Conservation (phyloP, 2,113 vertebrate genomes). For the Campylomormyrus numenius region DNA sequence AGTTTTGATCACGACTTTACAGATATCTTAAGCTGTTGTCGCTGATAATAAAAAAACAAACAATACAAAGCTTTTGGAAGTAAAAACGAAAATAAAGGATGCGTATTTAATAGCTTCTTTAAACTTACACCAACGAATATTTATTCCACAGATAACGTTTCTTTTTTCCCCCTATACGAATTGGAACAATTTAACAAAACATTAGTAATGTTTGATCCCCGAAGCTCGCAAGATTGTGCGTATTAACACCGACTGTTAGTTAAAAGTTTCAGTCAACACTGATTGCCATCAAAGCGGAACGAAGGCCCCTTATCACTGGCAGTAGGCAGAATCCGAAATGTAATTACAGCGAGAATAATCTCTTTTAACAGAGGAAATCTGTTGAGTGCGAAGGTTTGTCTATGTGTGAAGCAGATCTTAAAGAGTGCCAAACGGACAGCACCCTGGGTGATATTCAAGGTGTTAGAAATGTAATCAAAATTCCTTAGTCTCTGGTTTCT, state of each 20-base stretch:
- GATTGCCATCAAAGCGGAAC: slow-evolving; percentile 48
- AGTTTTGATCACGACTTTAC: neutral
- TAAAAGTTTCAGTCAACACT: slow-evolving; percentile 28
- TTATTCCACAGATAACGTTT: neutral
- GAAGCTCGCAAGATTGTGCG: neutral
- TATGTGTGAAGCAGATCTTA: slow-evolving; percentile 36
- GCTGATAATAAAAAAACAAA: neutral
- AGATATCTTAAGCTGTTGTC: neutral
- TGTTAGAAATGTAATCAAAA: slow-evolving; percentile 21
- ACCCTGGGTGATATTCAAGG: slow-evolving; percentile 31
- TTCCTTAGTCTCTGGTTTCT: neutral
- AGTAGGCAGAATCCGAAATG: slow-evolving; percentile 36
- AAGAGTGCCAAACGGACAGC: slow-evolving; percentile 49
- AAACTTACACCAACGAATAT: neutral
- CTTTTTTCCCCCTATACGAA: neutral
- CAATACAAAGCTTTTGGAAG: neutral
- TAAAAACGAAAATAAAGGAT: neutral
- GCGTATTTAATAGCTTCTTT: neutral
- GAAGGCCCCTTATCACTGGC: slow-evolving; percentile 19
- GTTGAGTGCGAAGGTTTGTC: slow-evolving; percentile 45
- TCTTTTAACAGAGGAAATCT: slow-evolving; percentile 30
- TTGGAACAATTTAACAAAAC: neutral
- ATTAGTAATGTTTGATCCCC: neutral
- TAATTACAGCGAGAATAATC: slow-evolving; percentile 52
- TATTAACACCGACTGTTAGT: slow-evolving; percentile 36